Evolutionary conservation across 2,797 vertebrate genomes (phyloP), one percentile per base, ranked within the genome.

Genomic region (Novumbra hubbsi): DNA sequence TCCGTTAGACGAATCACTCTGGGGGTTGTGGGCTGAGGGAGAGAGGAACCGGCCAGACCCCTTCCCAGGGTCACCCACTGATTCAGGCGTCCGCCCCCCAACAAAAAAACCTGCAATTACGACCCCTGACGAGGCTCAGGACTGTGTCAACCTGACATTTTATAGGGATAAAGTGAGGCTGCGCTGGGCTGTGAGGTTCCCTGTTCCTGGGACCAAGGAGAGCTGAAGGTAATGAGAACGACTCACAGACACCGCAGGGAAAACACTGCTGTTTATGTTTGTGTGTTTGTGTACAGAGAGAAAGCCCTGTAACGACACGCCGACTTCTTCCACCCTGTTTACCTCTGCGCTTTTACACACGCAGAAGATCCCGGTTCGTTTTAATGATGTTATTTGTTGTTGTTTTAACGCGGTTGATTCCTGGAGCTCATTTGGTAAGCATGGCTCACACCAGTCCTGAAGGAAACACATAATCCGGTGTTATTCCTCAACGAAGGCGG

Each of bases 141-240:
- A 82, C 77, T 71, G 67, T 81, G 75, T 81, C 64, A 74, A 77
- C 70, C 78, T 82, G 84, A 84, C 45, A 71, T 76, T 81, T 78
- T 80, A 81, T 82, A 76, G 76, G 80, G 82, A 84, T 76, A 79
- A 82, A 84, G 77, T 82, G 76, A 74, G 62, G 69, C 63, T 68
- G 24, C n/a, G 14, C 55, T 41, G 73, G 24, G 50, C 52, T 60
- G 74, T 19, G 48, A 64, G 64, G 3, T 38, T 27, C 14, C 11
- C 28, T 73, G 62, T 73, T 50, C 19, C 19, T 52, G 45, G 48
- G 41, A 57, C 73, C 71, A 65, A 78, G 65, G 30, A 72, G 65
- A 16, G 73, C 68, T 72, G 81, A 82, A 82, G 80, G 73, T 70
- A 80, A 72, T 76, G 27, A 11, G 41, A 45, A 45, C 78, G 79